Conservation (phyloP, 2,797 vertebrate genomes). For the Poecilia picta region DNA sequence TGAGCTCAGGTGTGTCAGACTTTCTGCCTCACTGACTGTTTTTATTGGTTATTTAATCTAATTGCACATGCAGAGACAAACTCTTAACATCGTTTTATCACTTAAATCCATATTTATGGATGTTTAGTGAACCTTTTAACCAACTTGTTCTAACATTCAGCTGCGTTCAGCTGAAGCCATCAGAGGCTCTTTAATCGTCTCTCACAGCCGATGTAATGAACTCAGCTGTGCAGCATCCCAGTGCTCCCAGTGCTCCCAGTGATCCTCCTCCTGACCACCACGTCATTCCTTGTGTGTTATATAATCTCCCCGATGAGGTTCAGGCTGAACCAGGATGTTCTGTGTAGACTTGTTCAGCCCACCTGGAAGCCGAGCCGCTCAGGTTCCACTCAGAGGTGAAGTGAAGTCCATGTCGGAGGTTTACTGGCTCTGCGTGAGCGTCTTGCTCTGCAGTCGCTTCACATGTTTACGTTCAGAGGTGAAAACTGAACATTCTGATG, state of each 20-base stretch:
- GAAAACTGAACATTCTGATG: neutral
- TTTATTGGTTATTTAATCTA: neutral
- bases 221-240: neutral
- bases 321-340: neutral
- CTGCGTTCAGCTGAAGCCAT: too few relatives aligned
- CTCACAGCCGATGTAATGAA: neutral
- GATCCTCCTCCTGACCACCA: neutral
- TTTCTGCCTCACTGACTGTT: neutral
- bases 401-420: constrained; percentile 40
- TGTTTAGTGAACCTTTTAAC: too few relatives aligned
- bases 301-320: neutral
- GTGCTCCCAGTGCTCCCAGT: neutral
- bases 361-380: constrained; percentile 45
- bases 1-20: constrained; percentile 46
- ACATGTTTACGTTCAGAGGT: neutral
- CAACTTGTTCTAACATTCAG: too few relatives aligned
- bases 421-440: constrained; percentile 20
- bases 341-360: constrained; percentile 11
- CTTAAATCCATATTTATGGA: too few relatives aligned
- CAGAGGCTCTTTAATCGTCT: neutral
- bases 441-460: neutral
- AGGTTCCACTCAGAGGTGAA: constrained; percentile 48
- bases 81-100: too few relatives aligned
- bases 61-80: neutral
- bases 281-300: neutral